Conservation (phyloP, 2,888 invertebrate genomes). For the Eristalis intricaria region DNA sequence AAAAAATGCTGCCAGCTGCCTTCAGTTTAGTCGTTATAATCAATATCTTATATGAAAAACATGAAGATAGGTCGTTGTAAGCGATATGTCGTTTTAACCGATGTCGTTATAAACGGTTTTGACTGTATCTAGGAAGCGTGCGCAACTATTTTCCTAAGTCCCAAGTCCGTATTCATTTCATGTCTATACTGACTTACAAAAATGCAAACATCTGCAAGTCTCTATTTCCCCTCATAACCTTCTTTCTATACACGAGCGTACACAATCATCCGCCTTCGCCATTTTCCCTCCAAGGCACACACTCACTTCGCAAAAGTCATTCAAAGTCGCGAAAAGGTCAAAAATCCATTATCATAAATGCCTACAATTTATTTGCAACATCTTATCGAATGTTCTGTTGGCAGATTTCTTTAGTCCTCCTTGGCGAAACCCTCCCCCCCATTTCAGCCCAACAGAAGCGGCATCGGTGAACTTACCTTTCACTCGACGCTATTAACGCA, state of each 20-base stretch:
- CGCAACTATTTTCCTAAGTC: no score
- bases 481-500: slow-evolving; percentile 29
- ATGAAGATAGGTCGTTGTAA: no score
- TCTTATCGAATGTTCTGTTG: slow-evolving; percentile 65
- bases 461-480: slow-evolving; percentile 47
- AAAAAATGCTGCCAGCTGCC: no score
- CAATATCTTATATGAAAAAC: no score
- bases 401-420: slow-evolving; percentile 20
- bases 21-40: no score
- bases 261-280: no score
- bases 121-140: no score
- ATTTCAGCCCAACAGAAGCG: slow-evolving; percentile 1
- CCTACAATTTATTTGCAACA: slow-evolving; percentile 68
- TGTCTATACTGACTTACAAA: no score
- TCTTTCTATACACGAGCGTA: not conserved
- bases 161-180: no score
- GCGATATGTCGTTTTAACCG: no score
- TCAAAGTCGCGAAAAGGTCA: slow-evolving; percentile 68
- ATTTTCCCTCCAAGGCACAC: not conserved
- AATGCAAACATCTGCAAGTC: not conserved
- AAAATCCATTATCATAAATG: slow-evolving; percentile 70
- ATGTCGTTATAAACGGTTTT: no score
- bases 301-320: slow-evolving; percentile 36
- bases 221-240: no score
- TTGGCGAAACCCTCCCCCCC: not conserved